Conservation (phyloP, 2,797 vertebrate species). For the Sorex maritimensis region DNA sequence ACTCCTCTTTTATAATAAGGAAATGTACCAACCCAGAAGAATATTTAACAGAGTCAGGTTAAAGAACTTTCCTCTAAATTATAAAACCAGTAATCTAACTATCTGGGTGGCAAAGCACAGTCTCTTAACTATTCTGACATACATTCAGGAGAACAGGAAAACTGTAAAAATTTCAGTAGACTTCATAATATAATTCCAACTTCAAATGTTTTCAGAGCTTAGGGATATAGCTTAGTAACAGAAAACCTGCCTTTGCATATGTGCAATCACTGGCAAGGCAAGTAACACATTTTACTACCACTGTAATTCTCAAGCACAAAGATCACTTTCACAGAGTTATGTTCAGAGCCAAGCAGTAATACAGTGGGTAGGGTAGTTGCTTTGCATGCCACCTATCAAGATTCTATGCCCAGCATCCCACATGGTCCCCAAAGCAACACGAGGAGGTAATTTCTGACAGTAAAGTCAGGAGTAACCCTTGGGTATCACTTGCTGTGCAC, state of each 20-base stretch:
- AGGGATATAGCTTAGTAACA: too few species aligned
- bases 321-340: slow-evolving; percentile 61
- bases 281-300: slow-evolving; percentile 34
- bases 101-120: not conserved
- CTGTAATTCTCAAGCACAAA: slow-evolving; percentile 46
- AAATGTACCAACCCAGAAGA: slow-evolving; percentile 51
- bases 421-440: too few species aligned
- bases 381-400: too few species aligned
- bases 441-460: too few species aligned
- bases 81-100: slow-evolving; percentile 32
- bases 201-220: not conserved
- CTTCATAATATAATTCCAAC: slow-evolving; percentile 11
- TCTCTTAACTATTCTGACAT: not conserved
- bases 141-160: slow-evolving; percentile 48
- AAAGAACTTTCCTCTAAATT: slow-evolving; percentile 30
- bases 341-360: too few species aligned
- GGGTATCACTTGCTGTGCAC: too few species aligned
- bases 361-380: too few species aligned
- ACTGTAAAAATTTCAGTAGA: slow-evolving; percentile 14
- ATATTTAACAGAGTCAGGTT: slow-evolving; percentile 41
- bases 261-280: slow-evolving; percentile 41
- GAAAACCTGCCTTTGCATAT: not conserved
- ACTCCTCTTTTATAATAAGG: slow-evolving; percentile 12
- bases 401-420: too few species aligned
- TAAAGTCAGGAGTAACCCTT: too few species aligned